Evolutionary conservation across 2,113 vertebrate genomes (phyloP).

Genomic region (Eulemur macaco): DNA sequence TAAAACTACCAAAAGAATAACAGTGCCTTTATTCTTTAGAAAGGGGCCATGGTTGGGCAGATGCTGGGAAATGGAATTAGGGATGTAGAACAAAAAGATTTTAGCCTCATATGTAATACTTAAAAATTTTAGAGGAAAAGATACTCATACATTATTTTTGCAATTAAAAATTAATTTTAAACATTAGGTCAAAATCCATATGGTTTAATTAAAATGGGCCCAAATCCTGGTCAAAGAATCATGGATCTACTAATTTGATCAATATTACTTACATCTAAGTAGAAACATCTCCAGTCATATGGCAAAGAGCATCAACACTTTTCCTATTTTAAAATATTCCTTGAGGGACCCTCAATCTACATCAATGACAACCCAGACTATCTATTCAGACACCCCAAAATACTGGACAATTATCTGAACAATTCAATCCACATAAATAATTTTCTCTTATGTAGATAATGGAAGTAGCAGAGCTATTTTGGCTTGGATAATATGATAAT

Average conservation of each 20-base stretch:
- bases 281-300: not conserved
- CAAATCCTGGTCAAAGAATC: slow-evolving; percentile 2
- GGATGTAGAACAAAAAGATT: not conserved
- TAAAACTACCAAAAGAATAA: not conserved
- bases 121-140: not conserved
- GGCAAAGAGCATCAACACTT: not conserved
- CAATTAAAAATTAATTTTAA: slow-evolving; percentile 50
- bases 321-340: slow-evolving; percentile 28
- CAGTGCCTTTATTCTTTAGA: not conserved
- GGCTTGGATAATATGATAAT: slow-evolving; percentile 70
- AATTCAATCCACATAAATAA: slow-evolving; percentile 50
- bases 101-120: not conserved
- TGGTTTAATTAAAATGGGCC: not conserved
- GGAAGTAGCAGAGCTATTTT: slow-evolving; percentile 57
- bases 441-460: slow-evolving; percentile 67
- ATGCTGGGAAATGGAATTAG: not conserved
- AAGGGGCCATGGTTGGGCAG: not conserved
- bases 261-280: not conserved
- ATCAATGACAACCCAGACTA: slow-evolving; percentile 49
- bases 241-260: not conserved
- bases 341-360: not conserved
- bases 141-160: not conserved
- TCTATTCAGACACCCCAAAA: slow-evolving; percentile 35
- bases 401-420: slow-evolving; percentile 59
- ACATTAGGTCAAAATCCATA: not conserved